A percentile compares a stretch with the other conserved stretches of the same genome.
Conservation (phyloP, 2,888 invertebrate genomes). For the Drosophila picticornis region DNA sequence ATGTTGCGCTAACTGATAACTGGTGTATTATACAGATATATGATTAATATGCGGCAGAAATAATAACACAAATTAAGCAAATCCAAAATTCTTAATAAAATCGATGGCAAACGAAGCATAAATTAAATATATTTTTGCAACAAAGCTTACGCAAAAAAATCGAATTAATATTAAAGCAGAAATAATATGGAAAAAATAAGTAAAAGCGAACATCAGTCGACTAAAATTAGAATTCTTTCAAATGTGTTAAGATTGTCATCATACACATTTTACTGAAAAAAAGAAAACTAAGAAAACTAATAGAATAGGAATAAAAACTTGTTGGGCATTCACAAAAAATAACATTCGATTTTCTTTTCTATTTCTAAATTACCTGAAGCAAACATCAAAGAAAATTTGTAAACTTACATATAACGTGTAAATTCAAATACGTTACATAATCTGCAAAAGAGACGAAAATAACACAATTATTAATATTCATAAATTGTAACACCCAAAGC, state of each 20-base stretch:
- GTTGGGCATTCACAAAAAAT: neutral
- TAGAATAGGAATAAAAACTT: neutral
- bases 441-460: neutral
- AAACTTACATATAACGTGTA: neutral
- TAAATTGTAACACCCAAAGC: neutral
- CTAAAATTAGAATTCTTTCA: neutral
- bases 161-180: neutral
- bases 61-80: too few relatives aligned
- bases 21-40: neutral
- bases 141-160: neutral
- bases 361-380: neutral
- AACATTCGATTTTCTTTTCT: neutral
- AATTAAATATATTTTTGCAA: neutral
- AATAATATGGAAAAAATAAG: neutral
- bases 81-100: neutral
- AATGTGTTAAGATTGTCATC: neutral
- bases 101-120: neutral
- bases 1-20: slow-evolving; percentile 1
- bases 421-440: neutral
- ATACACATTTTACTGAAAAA: neutral
- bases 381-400: neutral
- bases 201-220: neutral
- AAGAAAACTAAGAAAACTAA: neutral
- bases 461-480: neutral
- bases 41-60: neutral